phyloP scores from a whole-genome alignment of 2,888 invertebrate genomes.

The Horisme vitalbata region DNA sequence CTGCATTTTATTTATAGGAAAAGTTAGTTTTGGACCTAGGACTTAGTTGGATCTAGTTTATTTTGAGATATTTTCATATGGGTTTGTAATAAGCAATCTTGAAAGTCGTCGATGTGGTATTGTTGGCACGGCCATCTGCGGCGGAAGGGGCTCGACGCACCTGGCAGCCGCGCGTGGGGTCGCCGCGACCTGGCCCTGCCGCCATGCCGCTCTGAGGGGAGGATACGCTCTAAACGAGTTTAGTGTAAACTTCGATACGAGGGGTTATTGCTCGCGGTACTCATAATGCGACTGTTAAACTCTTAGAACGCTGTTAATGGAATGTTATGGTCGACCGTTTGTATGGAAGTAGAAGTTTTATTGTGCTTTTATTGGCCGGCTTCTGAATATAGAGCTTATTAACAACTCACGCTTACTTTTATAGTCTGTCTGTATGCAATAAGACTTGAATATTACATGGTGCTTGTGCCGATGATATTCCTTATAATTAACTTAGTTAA shows the following conservation, averaged over 20 bases:
- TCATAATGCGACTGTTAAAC: constrained; percentile 41
- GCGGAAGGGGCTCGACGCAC: constrained; percentile 63
- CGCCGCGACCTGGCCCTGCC: constrained; percentile 51
- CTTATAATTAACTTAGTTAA: too few species aligned
- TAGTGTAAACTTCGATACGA: constrained; percentile 52
- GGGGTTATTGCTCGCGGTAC: constrained; percentile 47
- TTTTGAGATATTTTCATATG: too few species aligned
- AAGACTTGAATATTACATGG: too few species aligned
- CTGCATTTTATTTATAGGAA: constrained; percentile 1
- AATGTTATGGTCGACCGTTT: constrained; percentile 32
- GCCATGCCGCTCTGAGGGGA: constrained; percentile 59
- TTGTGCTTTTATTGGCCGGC: constrained; percentile 39
- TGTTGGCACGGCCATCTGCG: constrained; percentile 52
- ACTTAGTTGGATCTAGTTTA: too few species aligned
- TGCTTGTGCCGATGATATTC: too few species aligned
- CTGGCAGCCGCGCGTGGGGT: constrained; percentile 72
- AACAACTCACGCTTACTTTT: constrained; percentile 17
- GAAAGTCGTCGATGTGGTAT: constrained; percentile 1
- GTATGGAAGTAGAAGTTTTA: constrained; percentile 37
- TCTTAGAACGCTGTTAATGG: constrained; percentile 42
- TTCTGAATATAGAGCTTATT: constrained; percentile 27
- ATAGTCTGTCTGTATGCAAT: too few species aligned
- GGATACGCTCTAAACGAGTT: constrained; percentile 54
- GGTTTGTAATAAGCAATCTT: not conserved
- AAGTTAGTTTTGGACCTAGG: not conserved